Evolutionary conservation across 2,113 vertebrate species (phyloP).

Genomic region (Erythrocebus patas): DNA sequence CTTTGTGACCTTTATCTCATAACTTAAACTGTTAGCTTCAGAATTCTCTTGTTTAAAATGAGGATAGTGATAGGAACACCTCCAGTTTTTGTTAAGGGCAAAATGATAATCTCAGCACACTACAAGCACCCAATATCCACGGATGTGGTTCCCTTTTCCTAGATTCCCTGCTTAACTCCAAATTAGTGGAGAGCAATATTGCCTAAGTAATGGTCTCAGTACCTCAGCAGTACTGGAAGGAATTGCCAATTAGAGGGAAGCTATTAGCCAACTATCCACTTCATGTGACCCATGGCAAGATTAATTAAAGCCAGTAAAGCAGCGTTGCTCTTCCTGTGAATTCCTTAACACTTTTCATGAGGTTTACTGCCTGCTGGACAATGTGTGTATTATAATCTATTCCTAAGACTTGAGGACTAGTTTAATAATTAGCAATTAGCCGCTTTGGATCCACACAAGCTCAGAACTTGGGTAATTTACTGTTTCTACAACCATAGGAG

Average conservation of each 20-base stretch:
- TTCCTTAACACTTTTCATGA: neutral
- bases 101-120: neutral
- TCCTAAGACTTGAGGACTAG: neutral
- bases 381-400: neutral
- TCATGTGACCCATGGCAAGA: neutral
- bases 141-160: neutral
- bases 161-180: neutral
- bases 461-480: neutral
- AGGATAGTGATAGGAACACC: neutral
- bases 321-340: neutral
- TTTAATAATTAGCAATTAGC: neutral
- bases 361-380: neutral
- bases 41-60: neutral
- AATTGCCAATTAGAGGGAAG: neutral
- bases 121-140: neutral
- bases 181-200: neutral
- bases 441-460: neutral
- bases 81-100: neutral
- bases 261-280: neutral
- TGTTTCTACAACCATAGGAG: neutral
- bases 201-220: neutral
- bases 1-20: neutral
- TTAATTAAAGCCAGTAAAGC: neutral
- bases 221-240: neutral
- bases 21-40: neutral